Evolutionary conservation across 2,888 invertebrate species (phyloP).

Genomic region (Adelphocoris suturalis): DNA sequence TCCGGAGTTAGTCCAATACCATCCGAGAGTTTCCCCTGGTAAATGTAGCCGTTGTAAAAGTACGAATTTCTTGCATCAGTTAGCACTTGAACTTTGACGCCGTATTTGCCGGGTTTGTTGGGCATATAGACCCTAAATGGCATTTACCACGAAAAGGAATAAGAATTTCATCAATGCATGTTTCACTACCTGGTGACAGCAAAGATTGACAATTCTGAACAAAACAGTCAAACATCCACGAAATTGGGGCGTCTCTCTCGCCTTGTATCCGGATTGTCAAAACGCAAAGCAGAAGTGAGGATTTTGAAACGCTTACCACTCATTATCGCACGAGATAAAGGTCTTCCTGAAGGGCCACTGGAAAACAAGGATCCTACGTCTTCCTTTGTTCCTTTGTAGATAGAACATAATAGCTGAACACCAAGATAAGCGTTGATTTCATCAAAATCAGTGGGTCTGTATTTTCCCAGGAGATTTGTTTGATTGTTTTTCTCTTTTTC

Average conservation of each 20-base stretch:
- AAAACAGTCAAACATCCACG: neutral
- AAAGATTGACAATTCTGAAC: too few relatives aligned
- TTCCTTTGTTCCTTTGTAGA: neutral
- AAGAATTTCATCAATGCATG: neutral
- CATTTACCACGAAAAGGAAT: slow-evolving; percentile 52
- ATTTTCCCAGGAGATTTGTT: neutral
- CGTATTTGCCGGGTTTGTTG: slow-evolving; percentile 19
- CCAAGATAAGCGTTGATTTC: neutral
- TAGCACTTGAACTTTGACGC: neutral
- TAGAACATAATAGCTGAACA: neutral
- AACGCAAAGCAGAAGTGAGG: neutral
- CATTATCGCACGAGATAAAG: neutral
- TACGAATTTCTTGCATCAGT: too few relatives aligned
- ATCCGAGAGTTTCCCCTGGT: neutral
- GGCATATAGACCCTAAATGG: slow-evolving; percentile 66
- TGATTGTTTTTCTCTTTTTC: too few relatives aligned
- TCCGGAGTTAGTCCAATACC: neutral
- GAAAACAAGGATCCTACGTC: neutral
- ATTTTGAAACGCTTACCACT: neutral
- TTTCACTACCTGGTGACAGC: neutral
- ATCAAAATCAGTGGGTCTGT: neutral
- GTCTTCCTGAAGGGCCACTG: neutral
- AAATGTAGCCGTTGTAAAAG: neutral
- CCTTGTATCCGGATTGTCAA: neutral
- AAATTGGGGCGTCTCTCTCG: neutral